A percentile compares a stretch with the other conserved stretches of the same genome.
phyloP scores from a whole-genome alignment of 2,113 vertebrate genomes.

The Toxotes chatareus region DNA sequence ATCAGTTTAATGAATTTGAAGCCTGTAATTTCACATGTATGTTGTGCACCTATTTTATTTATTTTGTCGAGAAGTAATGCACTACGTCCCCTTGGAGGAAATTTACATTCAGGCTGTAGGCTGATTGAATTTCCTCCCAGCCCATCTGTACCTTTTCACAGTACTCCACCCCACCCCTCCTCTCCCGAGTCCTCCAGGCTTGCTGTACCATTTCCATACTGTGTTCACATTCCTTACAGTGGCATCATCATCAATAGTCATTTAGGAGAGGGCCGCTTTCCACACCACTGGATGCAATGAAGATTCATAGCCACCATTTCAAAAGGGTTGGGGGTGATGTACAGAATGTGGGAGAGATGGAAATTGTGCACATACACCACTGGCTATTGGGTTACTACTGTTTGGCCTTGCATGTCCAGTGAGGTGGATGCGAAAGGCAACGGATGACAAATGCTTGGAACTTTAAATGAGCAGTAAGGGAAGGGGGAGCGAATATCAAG shows the following conservation, averaged over 20 bases:
- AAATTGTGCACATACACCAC: conserved; percentile 73
- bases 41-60: conserved; percentile 17
- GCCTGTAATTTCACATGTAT: conserved; percentile 23
- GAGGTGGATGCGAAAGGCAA: conserved; percentile 45
- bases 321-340: conserved; percentile 55
- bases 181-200: conserved; percentile 42
- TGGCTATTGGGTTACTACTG: conserved; percentile 65
- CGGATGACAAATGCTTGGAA: conserved; percentile 70
- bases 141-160: conserved; percentile 27
- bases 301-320: conserved; percentile 86
- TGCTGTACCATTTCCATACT: conserved; percentile 70
- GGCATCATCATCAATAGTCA: conserved; percentile 86
- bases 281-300: conserved; percentile 81
- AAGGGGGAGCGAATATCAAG: conserved; percentile 40
- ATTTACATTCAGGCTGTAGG: conserved; percentile 50
- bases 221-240: conserved; percentile 77
- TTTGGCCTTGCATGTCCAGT: conserved; percentile 76
- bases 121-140: conserved; percentile 40
- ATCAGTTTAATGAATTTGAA: conserved; percentile 25
- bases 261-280: conserved; percentile 80
- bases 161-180: conserved; percentile 25
- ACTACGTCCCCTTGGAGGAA: conserved; percentile 35
- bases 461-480: conserved; percentile 63
- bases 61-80: conserved; percentile 22
- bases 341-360: conserved; percentile 55